Percentiles rank a stretch among this genome's conserved stretches.
These are phyloP conservation scores for Hephaestus fuliginosus DNA, from an alignment of 2,797 vertebrate genomes.

Conservation along the genomic window DNA sequence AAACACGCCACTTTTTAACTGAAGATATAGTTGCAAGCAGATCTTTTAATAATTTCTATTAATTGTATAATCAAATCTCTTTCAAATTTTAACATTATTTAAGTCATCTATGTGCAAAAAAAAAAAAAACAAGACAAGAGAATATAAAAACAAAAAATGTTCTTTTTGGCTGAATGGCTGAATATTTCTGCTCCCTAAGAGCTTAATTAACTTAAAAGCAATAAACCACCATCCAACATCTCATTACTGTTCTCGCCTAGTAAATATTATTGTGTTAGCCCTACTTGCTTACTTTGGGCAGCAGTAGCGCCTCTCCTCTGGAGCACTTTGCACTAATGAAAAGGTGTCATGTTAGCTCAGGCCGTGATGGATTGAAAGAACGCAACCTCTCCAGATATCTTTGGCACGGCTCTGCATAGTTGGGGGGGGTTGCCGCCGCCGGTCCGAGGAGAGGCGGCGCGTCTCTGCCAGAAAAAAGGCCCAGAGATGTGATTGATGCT, in stretches of 20 bases:
- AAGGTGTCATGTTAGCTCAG: constrained; percentile 65
- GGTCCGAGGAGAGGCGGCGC: constrained; percentile 18
- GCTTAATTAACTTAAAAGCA: constrained; percentile 26
- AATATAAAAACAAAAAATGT: not conserved
- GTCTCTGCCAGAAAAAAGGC: constrained; percentile 59
- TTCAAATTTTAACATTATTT: not conserved
- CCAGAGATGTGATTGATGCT: constrained; percentile 77
- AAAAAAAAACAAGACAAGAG: not conserved
- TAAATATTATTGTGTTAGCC: constrained; percentile 38
- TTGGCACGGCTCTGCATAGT: constrained; percentile 53
- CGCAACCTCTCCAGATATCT: constrained; percentile 61
- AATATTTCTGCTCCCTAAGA: not conserved
- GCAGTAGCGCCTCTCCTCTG: constrained; percentile 22
- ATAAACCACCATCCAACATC: constrained; percentile 25
- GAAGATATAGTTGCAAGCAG: constrained; percentile 9
- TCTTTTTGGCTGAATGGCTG: not conserved
- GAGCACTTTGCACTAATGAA: constrained; percentile 82
- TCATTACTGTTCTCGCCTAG: constrained; percentile 25
- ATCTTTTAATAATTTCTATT: constrained; percentile 24
- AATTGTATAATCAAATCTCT: not conserved
- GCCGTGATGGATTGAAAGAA: constrained; percentile 76
- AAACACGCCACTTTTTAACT: not conserved
- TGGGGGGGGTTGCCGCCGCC: constrained; percentile 32
- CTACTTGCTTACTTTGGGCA: constrained; percentile 24
- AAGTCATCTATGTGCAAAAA: constrained; percentile 1